phyloP scores from a whole-genome alignment of 2,113 vertebrate genomes.

The Halcyon senegalensis region DNA sequence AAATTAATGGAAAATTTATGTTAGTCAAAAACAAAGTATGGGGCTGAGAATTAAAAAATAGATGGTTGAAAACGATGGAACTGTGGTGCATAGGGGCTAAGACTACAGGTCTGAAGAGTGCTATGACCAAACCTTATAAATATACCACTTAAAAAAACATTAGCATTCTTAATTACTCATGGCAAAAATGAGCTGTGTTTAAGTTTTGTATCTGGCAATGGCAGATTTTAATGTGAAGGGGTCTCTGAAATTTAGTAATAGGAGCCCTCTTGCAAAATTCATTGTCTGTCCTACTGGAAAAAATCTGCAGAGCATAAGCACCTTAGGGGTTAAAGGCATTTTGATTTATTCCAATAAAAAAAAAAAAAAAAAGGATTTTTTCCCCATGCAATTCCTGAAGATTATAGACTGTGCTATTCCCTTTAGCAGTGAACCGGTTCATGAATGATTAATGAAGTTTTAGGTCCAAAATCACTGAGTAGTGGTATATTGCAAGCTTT shows the following conservation, averaged over 20 bases:
- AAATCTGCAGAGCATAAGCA: not conserved
- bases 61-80: not conserved
- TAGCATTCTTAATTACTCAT: not conserved
- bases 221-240: not conserved
- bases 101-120: not conserved
- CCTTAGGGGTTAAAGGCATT: constrained; percentile 1
- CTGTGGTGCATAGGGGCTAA: not conserved
- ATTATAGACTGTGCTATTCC: not conserved
- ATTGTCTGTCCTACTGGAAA: not conserved
- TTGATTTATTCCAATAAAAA: constrained; percentile 10
- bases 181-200: not conserved
- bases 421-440: constrained; percentile 20
- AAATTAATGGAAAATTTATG: not conserved
- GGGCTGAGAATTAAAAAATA: not conserved
- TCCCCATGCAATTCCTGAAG: not conserved
- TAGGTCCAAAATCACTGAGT: constrained; percentile 53
- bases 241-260: not conserved
- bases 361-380: not conserved
- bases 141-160: not conserved
- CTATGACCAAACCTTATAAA: not conserved
- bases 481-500: constrained; percentile 18
- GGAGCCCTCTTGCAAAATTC: not conserved
- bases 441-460: constrained; percentile 66
- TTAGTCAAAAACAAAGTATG: not conserved
- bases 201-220: not conserved